phyloP scores from a whole-genome alignment of 1,140 invertebrate species.

The Aphelinus atriplicis region DNA sequence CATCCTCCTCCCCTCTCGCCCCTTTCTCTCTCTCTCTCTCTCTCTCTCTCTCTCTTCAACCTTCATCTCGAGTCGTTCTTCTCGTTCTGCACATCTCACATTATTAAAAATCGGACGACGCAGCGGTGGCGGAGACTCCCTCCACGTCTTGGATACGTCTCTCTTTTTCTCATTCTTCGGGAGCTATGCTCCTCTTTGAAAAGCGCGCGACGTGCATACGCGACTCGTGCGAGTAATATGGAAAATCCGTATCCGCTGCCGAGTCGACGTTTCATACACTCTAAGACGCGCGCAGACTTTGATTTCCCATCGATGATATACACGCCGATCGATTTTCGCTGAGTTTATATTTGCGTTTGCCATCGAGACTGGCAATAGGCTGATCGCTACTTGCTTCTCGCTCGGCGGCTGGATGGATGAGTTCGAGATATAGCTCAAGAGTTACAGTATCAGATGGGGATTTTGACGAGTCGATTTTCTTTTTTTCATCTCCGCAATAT shows the following conservation, averaged over 20 bases:
- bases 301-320: constrained; percentile 22
- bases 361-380: neutral
- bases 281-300: constrained; percentile 10
- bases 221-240: constrained; percentile 28
- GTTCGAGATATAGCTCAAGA: neutral
- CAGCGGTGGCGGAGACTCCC: neutral
- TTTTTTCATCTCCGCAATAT: neutral
- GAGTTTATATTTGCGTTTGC: constrained; percentile 24
- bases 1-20: neutral
- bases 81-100: constrained; percentile 38
- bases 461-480: neutral
- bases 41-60: neutral
- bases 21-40: neutral
- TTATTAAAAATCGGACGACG: constrained; percentile 41
- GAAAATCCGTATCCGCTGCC: constrained; percentile 15
- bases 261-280: constrained; percentile 27
- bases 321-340: constrained; percentile 5
- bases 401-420: too few relatives aligned
- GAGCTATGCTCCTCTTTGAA: constrained; percentile 9
- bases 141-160: neutral
- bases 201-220: constrained; percentile 27
- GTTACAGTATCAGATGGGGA: neutral
- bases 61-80: neutral
- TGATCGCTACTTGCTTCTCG: too few relatives aligned
- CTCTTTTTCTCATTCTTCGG: neutral